These are phyloP conservation scores for Tamandua tetradactyla DNA, from an alignment of 2,797 vertebrate genomes.

Conservation along the genomic window DNA sequence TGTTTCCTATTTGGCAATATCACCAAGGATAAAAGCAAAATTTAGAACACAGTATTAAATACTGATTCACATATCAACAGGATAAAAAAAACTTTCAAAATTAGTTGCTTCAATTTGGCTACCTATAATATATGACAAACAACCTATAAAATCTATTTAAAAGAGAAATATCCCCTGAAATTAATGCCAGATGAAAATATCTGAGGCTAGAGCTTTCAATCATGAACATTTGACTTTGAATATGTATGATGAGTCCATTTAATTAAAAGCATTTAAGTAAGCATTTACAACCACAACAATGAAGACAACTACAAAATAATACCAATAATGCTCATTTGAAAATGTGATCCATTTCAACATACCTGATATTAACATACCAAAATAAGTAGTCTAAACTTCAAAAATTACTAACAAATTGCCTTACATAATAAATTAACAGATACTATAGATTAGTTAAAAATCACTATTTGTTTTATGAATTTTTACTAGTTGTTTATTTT, in stretches of 20 bases:
- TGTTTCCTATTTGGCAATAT: not conserved
- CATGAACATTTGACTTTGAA: not conserved
- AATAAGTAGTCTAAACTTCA: not conserved
- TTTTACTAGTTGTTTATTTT: not conserved
- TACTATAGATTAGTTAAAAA: not conserved
- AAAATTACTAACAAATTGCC: not conserved
- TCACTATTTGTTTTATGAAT: not conserved
- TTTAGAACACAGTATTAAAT: not conserved
- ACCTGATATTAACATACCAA: not conserved
- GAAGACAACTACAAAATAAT: not conserved
- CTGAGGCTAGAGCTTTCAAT: not conserved
- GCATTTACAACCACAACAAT: not conserved
- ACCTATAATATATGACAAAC: not conserved
- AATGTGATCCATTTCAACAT: not conserved
- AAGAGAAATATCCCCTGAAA: not conserved
- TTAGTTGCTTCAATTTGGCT: not conserved
- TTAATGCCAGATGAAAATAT: not conserved
- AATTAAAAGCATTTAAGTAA: not conserved
- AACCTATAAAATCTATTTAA: not conserved
- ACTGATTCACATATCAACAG: not conserved
- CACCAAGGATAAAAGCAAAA: not conserved
- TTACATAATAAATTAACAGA: not conserved
- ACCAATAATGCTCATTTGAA: not conserved
- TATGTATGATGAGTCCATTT: not conserved
- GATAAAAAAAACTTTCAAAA: not conserved